Evolutionary conservation across 2,113 vertebrate genomes (phyloP), one percentile per base, ranked within the genome.

Genomic region (Zapornia atra): DNA sequence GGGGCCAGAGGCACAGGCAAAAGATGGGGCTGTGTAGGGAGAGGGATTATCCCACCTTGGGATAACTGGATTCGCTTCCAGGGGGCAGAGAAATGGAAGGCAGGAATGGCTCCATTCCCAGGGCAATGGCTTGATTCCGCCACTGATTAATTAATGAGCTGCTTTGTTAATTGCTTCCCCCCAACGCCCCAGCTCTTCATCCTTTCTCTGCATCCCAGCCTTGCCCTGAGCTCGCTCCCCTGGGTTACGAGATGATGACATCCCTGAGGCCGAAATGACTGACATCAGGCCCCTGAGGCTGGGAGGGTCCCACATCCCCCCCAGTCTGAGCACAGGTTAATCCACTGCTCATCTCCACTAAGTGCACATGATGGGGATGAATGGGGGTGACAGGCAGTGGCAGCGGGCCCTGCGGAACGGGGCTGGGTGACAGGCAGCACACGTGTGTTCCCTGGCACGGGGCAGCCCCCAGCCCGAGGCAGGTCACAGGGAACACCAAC

Each of bases 361-460:
- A 63, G 21, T 1, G 5, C 91, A 76, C 9, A 3, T 3, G 17
- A 6, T 28, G 44, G 66, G 60, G 86, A 92, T 51, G 93, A 88
- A 69, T 69, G 42, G 44, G 51, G n/a, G 16, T 76, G 36, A 44
- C 44, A 82, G 70, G 50, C 54, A 20, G 85, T 5, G 36, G 79
- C 36, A 82, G 82, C n/a, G 71, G n/a, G 70, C 69, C 68, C 40
- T 11, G 38, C 4, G 1, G 81, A 75, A 29, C 0, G 3, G 77
- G 79, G 72, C 73, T 44, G 7, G 71, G 68, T 76, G 72, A 6
- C 13, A 56, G 60, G 46, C 92, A 91, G 46, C 18, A 66, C 76
- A 86, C 90, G 94, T 66, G 33, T 84, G 93, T 86, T 96, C 92
- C 51, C 82, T 33, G 80, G 71, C 80, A 57, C 50, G 65, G 82